Conservation (phyloP, 2,797 vertebrate species). For the Hippocampus kuda region DNA sequence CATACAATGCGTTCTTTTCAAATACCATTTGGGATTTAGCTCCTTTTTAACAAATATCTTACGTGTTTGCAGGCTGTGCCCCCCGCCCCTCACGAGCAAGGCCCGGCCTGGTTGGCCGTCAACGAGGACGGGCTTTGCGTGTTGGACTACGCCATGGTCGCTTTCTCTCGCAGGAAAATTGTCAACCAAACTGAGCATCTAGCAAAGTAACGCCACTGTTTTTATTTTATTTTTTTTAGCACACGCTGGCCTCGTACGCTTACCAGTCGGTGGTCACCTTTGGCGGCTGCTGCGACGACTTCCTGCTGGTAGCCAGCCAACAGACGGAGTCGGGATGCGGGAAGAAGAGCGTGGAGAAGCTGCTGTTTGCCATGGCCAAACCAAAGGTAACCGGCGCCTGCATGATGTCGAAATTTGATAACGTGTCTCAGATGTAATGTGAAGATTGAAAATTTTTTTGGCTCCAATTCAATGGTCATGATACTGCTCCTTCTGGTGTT, state of each 20-base stretch:
- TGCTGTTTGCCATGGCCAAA: conserved; percentile 80
- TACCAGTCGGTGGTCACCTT: conserved; percentile 86
- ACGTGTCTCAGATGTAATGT: too few species aligned
- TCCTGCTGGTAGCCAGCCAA: conserved; percentile 86
- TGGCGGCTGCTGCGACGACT: conserved; percentile 85
- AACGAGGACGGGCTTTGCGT: conserved; percentile 87
- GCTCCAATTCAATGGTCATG: too few species aligned
- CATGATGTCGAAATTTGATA: too few species aligned
- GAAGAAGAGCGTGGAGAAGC: conserved; percentile 79
- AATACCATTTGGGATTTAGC: too few species aligned
- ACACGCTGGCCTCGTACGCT: conserved; percentile 72
- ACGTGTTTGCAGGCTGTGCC: conserved; percentile 69
- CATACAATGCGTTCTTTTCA: too few species aligned
- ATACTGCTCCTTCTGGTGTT: too few species aligned
- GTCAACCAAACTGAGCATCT: neutral
- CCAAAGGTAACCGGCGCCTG: conserved; percentile 71
- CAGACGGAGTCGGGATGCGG: conserved; percentile 72
- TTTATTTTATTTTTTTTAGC: conserved; percentile 61
- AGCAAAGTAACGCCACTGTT: neutral
- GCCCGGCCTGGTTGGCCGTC: conserved; percentile 84
- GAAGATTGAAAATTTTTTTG: too few species aligned
- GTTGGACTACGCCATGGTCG: conserved; percentile 85
- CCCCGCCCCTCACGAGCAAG: conserved; percentile 68
- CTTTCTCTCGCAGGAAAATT: neutral
- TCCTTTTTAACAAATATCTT: neutral